Percentiles rank a stretch among this genome's conserved stretches.
Conservation (phyloP, 2,113 vertebrate species). For the Otis tarda region DNA sequence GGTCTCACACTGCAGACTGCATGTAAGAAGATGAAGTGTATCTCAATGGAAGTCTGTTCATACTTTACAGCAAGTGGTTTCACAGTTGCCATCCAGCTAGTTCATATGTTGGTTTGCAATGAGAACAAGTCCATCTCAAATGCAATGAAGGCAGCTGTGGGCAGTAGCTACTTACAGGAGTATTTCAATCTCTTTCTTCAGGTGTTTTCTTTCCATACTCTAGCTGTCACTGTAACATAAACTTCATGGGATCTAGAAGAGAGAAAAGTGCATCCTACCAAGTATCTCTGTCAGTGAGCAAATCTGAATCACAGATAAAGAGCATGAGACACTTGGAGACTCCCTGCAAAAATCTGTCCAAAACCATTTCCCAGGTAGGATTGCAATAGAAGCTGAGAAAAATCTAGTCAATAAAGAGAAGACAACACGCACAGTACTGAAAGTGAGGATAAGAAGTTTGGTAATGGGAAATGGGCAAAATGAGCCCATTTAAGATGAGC, state of each 20-base stretch:
- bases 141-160: not conserved
- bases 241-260: not conserved
- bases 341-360: not conserved
- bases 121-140: not conserved
- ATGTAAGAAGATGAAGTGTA: not conserved
- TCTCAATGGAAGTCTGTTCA: not conserved
- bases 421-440: not conserved
- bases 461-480: not conserved
- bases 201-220: conserved; percentile 76
- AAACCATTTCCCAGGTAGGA: not conserved
- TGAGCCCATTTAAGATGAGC: not conserved
- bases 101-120: not conserved
- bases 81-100: not conserved
- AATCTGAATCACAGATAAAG: not conserved
- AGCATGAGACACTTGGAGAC: not conserved
- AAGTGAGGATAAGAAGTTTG: not conserved
- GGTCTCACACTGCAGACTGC: not conserved
- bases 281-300: not conserved
- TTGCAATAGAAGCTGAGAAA: not conserved
- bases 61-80: not conserved
- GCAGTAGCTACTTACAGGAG: conserved; percentile 81
- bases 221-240: not conserved
- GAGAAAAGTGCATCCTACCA: not conserved
- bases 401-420: not conserved
- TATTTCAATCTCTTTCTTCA: conserved; percentile 81